A percentile compares a stretch with the other conserved stretches of the same genome.
These are phyloP conservation scores for Limnephilus rhombicus DNA, from an alignment of 2,888 invertebrate species.

Conservation along the genomic window DNA sequence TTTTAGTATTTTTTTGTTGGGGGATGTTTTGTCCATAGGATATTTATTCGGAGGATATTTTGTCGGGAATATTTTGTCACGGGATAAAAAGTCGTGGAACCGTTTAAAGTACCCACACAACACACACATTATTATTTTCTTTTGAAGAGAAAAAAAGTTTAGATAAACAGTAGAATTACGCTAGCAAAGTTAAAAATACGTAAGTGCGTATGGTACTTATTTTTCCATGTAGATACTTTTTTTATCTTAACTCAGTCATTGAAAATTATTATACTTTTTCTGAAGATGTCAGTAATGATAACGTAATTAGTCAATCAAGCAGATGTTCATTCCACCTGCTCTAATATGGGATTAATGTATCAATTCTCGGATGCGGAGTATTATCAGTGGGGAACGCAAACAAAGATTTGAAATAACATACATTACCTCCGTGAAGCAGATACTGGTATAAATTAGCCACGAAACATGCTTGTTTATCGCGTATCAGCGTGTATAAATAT, in stretches of 20 bases:
- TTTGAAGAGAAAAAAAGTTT: too few species aligned
- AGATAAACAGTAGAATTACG: not conserved
- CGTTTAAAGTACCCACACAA: too few species aligned
- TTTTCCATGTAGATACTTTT: not conserved
- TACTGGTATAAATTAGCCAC: constrained; percentile 23
- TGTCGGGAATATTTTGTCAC: too few species aligned
- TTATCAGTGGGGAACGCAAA: not conserved
- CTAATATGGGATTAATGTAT: not conserved
- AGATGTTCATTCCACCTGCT: not conserved
- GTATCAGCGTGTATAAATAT: constrained; percentile 30
- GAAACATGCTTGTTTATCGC: constrained; percentile 16
- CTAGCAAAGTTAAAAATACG: not conserved
- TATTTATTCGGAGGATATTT: too few species aligned
- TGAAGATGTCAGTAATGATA: not conserved
- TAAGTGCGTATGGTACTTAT: not conserved
- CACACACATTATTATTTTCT: too few species aligned
- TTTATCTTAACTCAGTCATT: not conserved
- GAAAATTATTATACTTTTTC: not conserved
- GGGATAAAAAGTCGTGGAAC: too few species aligned
- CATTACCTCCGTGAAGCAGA: not conserved
- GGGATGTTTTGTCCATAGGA: too few species aligned
- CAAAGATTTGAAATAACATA: constrained; percentile 13
- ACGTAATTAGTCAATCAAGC: not conserved
- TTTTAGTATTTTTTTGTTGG: too few species aligned
- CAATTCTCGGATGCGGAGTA: not conserved